These are phyloP conservation scores for Luehdorfia chinensis DNA, from an alignment of 1,140 invertebrate species.

Conservation along the genomic window DNA sequence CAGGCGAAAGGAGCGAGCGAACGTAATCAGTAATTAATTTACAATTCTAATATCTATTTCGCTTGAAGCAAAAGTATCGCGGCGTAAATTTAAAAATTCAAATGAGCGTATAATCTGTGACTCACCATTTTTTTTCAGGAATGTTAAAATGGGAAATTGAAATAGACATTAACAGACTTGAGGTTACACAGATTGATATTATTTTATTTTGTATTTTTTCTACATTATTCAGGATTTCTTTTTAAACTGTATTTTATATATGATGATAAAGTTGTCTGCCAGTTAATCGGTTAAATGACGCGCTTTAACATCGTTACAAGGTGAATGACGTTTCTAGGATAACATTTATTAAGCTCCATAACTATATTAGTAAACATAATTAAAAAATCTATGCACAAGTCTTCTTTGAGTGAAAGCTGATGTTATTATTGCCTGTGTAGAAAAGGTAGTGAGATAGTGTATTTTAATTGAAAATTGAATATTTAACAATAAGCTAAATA, in stretches of 20 bases:
- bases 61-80: slow-evolving; percentile 27
- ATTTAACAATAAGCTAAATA: too few species aligned
- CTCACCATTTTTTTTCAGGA: slow-evolving; percentile 17
- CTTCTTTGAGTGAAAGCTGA: slow-evolving; percentile 1
- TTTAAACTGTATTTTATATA: too few species aligned
- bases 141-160: too few species aligned
- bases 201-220: too few species aligned
- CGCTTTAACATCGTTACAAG: slow-evolving; percentile 1
- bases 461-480: too few species aligned
- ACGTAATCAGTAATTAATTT: slow-evolving; percentile 52
- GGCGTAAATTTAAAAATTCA: slow-evolving; percentile 33
- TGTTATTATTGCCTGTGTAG: too few species aligned
- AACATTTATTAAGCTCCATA: slow-evolving; percentile 13
- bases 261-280: too few species aligned
- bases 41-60: slow-evolving; percentile 47
- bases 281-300: not conserved
- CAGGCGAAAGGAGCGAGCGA: slow-evolving; percentile 32
- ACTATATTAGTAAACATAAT: not conserved
- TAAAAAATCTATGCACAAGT: not conserved
- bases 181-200: too few species aligned
- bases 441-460: too few species aligned
- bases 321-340: slow-evolving; percentile 7
- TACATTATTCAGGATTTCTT: too few species aligned
- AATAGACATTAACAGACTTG: too few species aligned
- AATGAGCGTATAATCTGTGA: slow-evolving; percentile 30